phyloP scores from a whole-genome alignment of 2,888 invertebrate species.

The Sarcophaga carnaria region DNA sequence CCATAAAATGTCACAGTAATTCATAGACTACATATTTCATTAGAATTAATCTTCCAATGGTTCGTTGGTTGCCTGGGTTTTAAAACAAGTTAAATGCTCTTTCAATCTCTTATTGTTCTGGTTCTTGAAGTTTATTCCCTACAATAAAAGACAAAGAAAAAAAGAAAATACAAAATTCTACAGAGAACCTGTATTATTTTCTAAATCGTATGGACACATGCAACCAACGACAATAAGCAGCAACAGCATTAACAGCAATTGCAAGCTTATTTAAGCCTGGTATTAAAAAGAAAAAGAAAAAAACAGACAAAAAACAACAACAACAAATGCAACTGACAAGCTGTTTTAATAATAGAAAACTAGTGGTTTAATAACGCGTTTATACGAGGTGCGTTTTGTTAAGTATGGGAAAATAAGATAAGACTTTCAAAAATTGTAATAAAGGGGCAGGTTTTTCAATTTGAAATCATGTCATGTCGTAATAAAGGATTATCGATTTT shows the following conservation, averaged over 20 bases:
- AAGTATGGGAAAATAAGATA: background rate
- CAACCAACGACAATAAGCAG: constrained; percentile 31
- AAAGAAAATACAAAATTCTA: background rate
- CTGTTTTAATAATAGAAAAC: constrained; percentile 12
- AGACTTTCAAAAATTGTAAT: too few relatives aligned
- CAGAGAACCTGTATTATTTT: constrained; percentile 49
- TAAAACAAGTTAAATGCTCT: constrained; percentile 45
- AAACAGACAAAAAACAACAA: too few relatives aligned
- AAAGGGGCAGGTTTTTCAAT: too few relatives aligned
- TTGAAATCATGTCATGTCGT: too few relatives aligned
- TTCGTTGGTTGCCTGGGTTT: constrained; percentile 32
- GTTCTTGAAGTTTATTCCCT: constrained; percentile 21
- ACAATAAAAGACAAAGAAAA: background rate
- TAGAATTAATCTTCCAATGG: constrained; percentile 62
- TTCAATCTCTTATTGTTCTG: background rate
- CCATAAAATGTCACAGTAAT: constrained; percentile 67
- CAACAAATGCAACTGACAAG: constrained; percentile 37
- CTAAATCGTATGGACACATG: constrained; percentile 44
- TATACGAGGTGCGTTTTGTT: background rate
- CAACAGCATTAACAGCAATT: constrained; percentile 17
- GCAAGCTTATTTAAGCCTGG: constrained; percentile 49
- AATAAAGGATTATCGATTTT: too few relatives aligned
- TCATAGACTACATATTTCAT: constrained; percentile 67
- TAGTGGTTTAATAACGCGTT: background rate
- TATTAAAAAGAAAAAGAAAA: constrained; percentile 49